Evolutionary conservation across 1,140 invertebrate species (phyloP), one percentile per base, ranked within the genome.

Genomic region (Polypedilum vanderplanki): DNA sequence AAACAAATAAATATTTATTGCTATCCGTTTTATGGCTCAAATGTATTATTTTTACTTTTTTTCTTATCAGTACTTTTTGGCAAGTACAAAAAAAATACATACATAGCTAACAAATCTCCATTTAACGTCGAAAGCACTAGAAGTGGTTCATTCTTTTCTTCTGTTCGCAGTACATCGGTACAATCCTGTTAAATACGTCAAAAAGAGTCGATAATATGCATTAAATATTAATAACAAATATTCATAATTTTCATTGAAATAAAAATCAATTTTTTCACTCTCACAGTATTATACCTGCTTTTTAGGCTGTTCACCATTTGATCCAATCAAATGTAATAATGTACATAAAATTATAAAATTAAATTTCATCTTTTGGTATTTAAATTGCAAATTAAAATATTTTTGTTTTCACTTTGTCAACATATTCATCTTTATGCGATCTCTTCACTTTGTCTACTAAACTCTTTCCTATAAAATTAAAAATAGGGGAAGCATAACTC

Each of bases 121-220:
- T 95, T 94, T 74, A 98, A 85, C 5, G 96, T 98, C 15, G 95
- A 94, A 80, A 98, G 90, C 76, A 98, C 87, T 75, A 98, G 82
- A 73, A 91, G 84, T 76, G 89, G 84, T 79, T 91, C 88, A 12
- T 33, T n/a, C n/a, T n/a, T 33, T 33, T 57, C 15, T 80, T 91
- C 90, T 78, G 90, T 88, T 41, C 88, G 83, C 7, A 89, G 86
- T 77, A 92, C 80, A 78, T 89, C 89, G 22, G 89, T 91, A 80
- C 84, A 87, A 77, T 85, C 85, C 87, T 87, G 79, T 33, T 3
- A 76, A 81, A 83, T 24, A 57, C 15, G n/a, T n/a, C n/a, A n/a
- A n/a, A n/a, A n/a, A 15, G 12, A 70, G 18, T 70, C 65, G 20
- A 70, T 70, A 5, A 20, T 20, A 20, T 33, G 1, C 24, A 70